Evolutionary conservation across 23 tunicate species (phyloP).

Genomic region (Halocynthia aurantium): DNA sequence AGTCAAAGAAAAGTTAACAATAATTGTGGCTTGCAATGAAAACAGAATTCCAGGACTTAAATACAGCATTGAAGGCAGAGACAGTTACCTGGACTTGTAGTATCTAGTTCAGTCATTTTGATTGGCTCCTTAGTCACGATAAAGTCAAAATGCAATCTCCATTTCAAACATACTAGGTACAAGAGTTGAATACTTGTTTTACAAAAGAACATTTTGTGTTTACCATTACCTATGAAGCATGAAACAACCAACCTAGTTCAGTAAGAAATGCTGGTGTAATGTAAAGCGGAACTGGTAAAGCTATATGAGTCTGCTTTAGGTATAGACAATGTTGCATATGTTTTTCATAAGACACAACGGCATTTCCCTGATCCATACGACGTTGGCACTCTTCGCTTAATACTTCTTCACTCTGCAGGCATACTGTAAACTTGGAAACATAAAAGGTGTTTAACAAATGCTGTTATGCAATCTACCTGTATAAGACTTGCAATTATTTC

Average conservation of each 20-base stretch:
- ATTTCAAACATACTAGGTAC: conserved; percentile 70
- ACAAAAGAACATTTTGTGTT: background rate
- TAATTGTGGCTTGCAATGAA: no score
- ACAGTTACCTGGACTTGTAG: conserved; percentile 4
- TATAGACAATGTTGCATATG: conserved; percentile 76
- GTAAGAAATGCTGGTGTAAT: conserved; percentile 81
- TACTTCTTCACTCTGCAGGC: conserved; percentile 89
- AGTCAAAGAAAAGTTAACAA: no score
- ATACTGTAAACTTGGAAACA: conserved; percentile 63
- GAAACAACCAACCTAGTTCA: conserved; percentile 52
- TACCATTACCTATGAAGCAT: background rate
- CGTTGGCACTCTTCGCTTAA: conserved; percentile 80
- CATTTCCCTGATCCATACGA: conserved; percentile 56
- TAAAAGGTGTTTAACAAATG: background rate
- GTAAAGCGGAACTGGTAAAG: conserved; percentile 82
- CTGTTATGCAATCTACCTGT: no score
- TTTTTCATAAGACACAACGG: conserved; percentile 57
- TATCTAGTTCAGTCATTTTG: conserved; percentile 32
- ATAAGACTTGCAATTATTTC: no score
- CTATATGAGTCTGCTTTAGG: conserved; percentile 64
- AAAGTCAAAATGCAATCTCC: conserved; percentile 93
- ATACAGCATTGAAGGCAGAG: background rate
- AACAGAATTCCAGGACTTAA: no score
- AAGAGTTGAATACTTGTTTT: background rate
- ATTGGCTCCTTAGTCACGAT: conserved; percentile 61